phyloP scores from a whole-genome alignment of 2,113 vertebrate species.

The Neogobius melanostomus region DNA sequence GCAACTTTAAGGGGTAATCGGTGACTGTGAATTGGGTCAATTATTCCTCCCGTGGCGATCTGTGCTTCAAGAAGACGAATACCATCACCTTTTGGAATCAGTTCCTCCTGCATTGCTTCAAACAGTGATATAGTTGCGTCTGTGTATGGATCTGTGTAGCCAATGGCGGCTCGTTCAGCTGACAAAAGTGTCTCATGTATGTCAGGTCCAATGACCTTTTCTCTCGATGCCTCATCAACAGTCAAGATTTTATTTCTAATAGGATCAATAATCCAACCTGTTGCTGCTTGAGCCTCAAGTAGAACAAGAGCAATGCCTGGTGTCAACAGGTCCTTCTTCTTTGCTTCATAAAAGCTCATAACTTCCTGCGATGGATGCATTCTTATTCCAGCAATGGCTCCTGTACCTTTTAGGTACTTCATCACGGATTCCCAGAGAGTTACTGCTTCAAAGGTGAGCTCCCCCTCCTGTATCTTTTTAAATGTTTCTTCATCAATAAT shows the following conservation, averaged over 20 bases:
- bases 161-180: slow-evolving; percentile 85
- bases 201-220: slow-evolving; percentile 85
- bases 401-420: slow-evolving; percentile 84
- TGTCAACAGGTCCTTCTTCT: slow-evolving; percentile 83
- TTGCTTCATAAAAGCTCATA: slow-evolving; percentile 87
- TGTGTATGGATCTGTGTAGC: slow-evolving; percentile 87
- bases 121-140: slow-evolving; percentile 86
- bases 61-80: slow-evolving; percentile 88
- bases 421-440: slow-evolving; percentile 54
- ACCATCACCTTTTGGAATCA: slow-evolving; percentile 83
- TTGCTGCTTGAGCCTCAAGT: slow-evolving; percentile 90
- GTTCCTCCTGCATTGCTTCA: slow-evolving; percentile 88
- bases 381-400: slow-evolving; percentile 86
- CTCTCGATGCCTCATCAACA: slow-evolving; percentile 84
- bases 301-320: slow-evolving; percentile 83
- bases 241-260: slow-evolving; percentile 84
- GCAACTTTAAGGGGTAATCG: slow-evolving; percentile 86
- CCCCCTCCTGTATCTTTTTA: slow-evolving; percentile 77
- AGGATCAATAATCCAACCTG: slow-evolving; percentile 88
- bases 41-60: slow-evolving; percentile 88
- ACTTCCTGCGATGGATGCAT: slow-evolving; percentile 84
- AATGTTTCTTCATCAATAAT: slow-evolving; percentile 80
- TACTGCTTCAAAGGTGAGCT: slow-evolving; percentile 69
- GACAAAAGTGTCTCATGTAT: slow-evolving; percentile 87
- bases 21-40: slow-evolving; percentile 87